Evolutionary conservation across 2,888 invertebrate species (phyloP), one percentile per base, ranked within the genome.

Genomic region (Siphonodentalium dalli): DNA sequence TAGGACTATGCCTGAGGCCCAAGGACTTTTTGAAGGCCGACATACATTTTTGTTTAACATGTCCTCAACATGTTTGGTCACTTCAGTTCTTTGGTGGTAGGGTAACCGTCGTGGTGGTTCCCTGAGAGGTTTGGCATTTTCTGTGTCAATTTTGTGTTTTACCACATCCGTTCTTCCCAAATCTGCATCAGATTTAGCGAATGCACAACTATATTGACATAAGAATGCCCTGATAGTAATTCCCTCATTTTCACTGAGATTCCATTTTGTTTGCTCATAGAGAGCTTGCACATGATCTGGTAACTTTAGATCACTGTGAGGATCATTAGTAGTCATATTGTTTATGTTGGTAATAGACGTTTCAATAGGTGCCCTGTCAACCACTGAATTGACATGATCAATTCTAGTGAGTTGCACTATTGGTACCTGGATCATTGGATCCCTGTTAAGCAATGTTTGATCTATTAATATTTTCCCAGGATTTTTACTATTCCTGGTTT

Each of bases 1-100:
- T 15, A 60, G 28, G 5, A 60, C 59, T 13, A 60, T 29, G 1
- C 39, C 49, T n/a, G 53, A 34, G 11, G 54, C 39, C 62, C 56
- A 56, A 13, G 58, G 53, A 34, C 49, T 46, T 4, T 15, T n/a
- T n/a, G 56, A 56, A 24, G 51, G 43, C 26, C 58, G 39, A 20
- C 52, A 53, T 0, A 61, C 44, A 20, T 38, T 41, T 9, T 40
- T 46, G 8, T 44, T 3, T 3, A 57, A 27, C 58, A 61, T 57
- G 1, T 60, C 41, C 15, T 50, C 38, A 2, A 60, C 44, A 34
- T 59, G 47, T 27, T 28, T 34, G 28, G 53, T 54, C 13, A 51
- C 33, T 31, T 54, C 51, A 11, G 24, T 21, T 13, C 43, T 35
- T 31, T 34, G n/a, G n/a, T 50, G 54, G 9, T 48, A 15, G 9